phyloP scores from a whole-genome alignment of 1,140 invertebrate genomes.

The Catajapyx aquilonaris region DNA sequence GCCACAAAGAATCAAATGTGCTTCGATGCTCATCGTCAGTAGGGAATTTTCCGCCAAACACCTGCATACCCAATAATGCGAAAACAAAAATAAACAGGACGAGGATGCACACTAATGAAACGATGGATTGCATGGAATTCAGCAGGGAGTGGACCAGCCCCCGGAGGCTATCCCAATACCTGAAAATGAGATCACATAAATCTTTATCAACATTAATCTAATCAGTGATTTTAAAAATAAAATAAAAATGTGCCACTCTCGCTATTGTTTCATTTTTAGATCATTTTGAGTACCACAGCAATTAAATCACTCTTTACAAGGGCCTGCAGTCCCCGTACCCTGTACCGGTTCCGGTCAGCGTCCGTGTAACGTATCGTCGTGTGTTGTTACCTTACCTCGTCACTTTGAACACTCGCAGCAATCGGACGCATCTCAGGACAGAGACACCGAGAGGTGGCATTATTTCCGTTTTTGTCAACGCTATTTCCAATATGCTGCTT shows the following conservation, averaged over 20 bases:
- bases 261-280: too few relatives aligned
- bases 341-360: too few relatives aligned
- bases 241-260: too few relatives aligned
- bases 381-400: slow-evolving; percentile 56
- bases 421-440: slow-evolving; percentile 82
- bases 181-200: slow-evolving; percentile 1
- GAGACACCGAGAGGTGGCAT: slow-evolving; percentile 87
- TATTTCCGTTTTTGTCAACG: slow-evolving; percentile 54
- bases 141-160: slow-evolving; percentile 40
- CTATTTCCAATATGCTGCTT: slow-evolving; percentile 89
- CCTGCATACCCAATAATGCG: slow-evolving; percentile 34
- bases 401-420: slow-evolving; percentile 93
- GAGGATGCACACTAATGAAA: slow-evolving; percentile 38
- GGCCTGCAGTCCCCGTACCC: too few relatives aligned
- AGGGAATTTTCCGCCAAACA: slow-evolving; percentile 10
- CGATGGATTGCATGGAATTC: slow-evolving; percentile 39
- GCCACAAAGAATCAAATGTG: slow-evolving; percentile 9
- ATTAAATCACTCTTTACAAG: too few relatives aligned
- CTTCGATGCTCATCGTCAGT: slow-evolving; percentile 1
- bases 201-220: too few relatives aligned
- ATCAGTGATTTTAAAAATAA: too few relatives aligned
- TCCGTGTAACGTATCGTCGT: too few relatives aligned
- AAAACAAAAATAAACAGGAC: slow-evolving; percentile 50
- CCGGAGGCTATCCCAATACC: slow-evolving; percentile 36
- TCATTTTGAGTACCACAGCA: too few relatives aligned